Conservation (phyloP, 2,888 invertebrate species). For the Leucophora obtusa region DNA sequence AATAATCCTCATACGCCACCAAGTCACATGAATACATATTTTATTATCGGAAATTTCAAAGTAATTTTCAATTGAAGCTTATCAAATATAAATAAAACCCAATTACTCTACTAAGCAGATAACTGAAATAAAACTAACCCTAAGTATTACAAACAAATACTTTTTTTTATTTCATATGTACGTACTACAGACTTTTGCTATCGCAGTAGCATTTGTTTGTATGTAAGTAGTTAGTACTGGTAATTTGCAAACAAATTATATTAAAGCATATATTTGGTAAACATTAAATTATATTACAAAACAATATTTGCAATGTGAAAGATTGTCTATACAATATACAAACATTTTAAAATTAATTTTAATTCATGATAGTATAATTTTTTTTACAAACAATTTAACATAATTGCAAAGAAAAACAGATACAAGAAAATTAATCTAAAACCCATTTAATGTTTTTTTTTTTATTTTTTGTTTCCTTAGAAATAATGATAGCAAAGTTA, state of each 20-base stretch:
- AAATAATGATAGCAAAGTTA: conserved; percentile 24
- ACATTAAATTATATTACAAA: conserved; percentile 24
- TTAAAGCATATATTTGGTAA: neutral
- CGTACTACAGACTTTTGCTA: neutral
- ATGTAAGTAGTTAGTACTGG: neutral
- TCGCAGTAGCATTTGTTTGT: neutral
- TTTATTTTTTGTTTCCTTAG: neutral
- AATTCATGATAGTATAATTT: conserved; percentile 23
- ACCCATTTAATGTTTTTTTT: conserved; percentile 35
- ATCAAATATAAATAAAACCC: neutral
- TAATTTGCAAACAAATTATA: neutral
- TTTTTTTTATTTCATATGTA: neutral
- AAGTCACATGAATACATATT: neutral
- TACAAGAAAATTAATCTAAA: conserved; percentile 12
- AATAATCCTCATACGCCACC: neutral
- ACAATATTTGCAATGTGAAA: conserved; percentile 41
- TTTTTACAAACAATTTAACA: conserved; percentile 42
- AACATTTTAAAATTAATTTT: conserved; percentile 15
- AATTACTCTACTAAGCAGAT: neutral
- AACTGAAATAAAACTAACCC: neutral
- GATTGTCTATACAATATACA: neutral
- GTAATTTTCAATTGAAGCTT: neutral
- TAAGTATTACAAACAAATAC: neutral
- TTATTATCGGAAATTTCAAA: neutral
- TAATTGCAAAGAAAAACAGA: neutral